Conservation (phyloP, 2,888 invertebrate genomes). For the Troides helena region DNA sequence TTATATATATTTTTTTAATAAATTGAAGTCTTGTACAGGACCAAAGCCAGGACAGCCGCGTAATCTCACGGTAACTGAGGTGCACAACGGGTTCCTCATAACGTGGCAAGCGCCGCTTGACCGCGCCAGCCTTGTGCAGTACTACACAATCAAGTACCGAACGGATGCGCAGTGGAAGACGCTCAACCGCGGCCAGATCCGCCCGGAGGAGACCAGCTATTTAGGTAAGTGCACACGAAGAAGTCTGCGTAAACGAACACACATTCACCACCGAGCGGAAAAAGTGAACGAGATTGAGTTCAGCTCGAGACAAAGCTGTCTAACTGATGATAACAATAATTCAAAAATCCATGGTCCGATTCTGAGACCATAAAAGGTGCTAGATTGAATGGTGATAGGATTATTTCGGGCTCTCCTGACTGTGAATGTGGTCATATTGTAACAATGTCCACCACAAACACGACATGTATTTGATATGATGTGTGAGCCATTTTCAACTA, state of each 20-base stretch:
- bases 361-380: no score
- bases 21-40: slow-evolving; percentile 77
- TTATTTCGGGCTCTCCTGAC: no score
- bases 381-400: no score
- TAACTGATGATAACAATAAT: no score
- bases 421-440: no score
- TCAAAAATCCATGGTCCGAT: no score
- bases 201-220: slow-evolving; percentile 93
- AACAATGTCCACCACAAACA: no score
- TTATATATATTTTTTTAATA: not conserved
- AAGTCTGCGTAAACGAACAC: not conserved
- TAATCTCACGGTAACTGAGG: slow-evolving; percentile 93
- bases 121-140: slow-evolving; percentile 88
- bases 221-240: slow-evolving; percentile 80
- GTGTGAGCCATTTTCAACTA: no score
- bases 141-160: slow-evolving; percentile 95
- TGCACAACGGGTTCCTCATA: slow-evolving; percentile 93
- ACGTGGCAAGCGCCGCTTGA: slow-evolving; percentile 94
- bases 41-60: slow-evolving; percentile 95
- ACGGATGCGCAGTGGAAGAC: slow-evolving; percentile 94
- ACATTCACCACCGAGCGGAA: not conserved
- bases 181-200: slow-evolving; percentile 91
- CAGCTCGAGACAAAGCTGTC: no score
- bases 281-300: no score
- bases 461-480: no score